Conservation (phyloP, 2,888 invertebrate genomes). For the Drepana falcataria region DNA sequence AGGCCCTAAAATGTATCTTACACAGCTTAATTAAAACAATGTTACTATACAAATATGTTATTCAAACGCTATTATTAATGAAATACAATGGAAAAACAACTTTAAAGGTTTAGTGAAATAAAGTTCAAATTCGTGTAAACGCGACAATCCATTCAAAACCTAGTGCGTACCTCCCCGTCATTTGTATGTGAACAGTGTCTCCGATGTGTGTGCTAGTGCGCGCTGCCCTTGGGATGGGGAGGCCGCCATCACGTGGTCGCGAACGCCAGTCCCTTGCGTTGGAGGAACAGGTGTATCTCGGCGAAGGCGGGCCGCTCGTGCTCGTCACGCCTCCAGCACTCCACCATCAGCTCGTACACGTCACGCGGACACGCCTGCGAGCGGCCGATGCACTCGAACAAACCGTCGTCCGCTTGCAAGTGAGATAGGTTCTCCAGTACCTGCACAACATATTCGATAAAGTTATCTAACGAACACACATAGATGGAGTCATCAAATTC, state of each 20-base stretch:
- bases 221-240: background rate
- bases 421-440: constrained; percentile 89
- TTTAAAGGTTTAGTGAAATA: too few relatives aligned
- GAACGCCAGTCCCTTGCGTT: constrained; percentile 61
- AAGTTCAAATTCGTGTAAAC: too few relatives aligned
- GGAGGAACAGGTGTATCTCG: constrained; percentile 90
- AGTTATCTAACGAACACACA: background rate
- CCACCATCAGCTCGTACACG: constrained; percentile 89
- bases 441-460: constrained; percentile 36
- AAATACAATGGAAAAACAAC: too few relatives aligned
- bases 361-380: constrained; percentile 87
- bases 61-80: too few relatives aligned
- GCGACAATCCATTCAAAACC: too few relatives aligned
- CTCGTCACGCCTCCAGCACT: constrained; percentile 90
- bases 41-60: too few relatives aligned
- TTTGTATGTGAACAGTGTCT: too few relatives aligned
- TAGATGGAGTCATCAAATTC: too few relatives aligned
- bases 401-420: constrained; percentile 80
- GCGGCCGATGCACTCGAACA: constrained; percentile 81
- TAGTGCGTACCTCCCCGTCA: too few relatives aligned
- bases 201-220: too few relatives aligned
- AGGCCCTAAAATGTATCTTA: too few relatives aligned
- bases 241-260: constrained; percentile 49
- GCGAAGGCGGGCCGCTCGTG: constrained; percentile 86
- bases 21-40: too few relatives aligned